These are phyloP conservation scores for Ariolimax columbianus DNA, from an alignment of 2,888 invertebrate species.

Conservation along the genomic window DNA sequence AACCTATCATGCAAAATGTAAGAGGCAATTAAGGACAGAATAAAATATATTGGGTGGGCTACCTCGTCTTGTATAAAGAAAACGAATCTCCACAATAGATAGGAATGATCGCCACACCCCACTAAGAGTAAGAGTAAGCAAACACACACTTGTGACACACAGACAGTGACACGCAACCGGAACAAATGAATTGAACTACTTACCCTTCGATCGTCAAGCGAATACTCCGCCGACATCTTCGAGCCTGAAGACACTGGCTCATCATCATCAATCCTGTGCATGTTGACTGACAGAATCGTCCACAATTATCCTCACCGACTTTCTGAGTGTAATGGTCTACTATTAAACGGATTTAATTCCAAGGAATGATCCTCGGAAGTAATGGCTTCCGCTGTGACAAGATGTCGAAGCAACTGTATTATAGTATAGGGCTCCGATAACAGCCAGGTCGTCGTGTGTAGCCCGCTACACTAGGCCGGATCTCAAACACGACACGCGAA, in stretches of 20 bases:
- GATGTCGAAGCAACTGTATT: neutral
- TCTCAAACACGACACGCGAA: no score
- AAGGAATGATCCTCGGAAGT: neutral
- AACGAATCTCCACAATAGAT: no score
- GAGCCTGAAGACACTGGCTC: neutral
- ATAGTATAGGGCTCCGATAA: neutral
- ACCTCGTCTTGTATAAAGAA: no score
- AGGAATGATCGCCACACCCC: no score
- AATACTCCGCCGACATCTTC: conserved; percentile 31
- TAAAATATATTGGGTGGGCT: no score
- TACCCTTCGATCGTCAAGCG: conserved; percentile 31
- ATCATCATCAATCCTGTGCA: conserved; percentile 11
- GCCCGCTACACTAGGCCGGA: no score
- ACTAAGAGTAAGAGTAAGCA: no score
- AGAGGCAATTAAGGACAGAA: no score
- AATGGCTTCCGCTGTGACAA: neutral
- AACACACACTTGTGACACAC: no score
- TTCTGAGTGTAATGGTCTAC: neutral
- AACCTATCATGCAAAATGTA: no score
- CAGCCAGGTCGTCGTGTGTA: neutral
- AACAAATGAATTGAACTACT: neutral
- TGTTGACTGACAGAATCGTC: neutral
- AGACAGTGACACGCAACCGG: no score
- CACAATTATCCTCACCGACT: neutral
- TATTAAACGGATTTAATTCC: neutral